phyloP scores from a whole-genome alignment of 2,113 vertebrate species.

The Herpetotheres cachinnans region DNA sequence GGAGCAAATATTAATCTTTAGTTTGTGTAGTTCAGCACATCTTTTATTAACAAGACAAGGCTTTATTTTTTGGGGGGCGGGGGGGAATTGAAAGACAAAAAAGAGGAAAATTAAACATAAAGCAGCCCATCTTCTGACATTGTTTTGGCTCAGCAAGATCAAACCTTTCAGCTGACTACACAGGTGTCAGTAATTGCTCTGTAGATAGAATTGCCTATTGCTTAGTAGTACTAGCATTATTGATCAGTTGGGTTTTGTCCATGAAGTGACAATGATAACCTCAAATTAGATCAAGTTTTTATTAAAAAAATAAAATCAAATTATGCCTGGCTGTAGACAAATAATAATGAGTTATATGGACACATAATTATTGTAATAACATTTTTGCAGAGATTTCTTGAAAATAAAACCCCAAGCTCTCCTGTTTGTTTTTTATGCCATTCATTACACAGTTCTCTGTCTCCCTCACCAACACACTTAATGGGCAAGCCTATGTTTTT shows the following conservation, averaged over 20 bases:
- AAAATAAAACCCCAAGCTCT: neutral
- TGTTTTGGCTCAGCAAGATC: slow-evolving; percentile 8
- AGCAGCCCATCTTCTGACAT: neutral
- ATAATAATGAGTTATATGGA: neutral
- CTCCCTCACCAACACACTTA: neutral
- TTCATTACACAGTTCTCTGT: neutral
- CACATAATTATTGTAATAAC: neutral
- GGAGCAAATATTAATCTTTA: neutral
- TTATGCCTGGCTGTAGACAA: slow-evolving; percentile 14
- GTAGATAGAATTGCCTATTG: slow-evolving; percentile 5
- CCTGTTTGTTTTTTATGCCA: neutral
- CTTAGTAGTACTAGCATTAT: neutral
- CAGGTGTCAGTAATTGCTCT: neutral
- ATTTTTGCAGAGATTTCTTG: neutral
- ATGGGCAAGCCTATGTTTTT: neutral
- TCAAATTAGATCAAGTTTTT: slow-evolving; percentile 50
- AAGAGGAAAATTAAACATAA: neutral
- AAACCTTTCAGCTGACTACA: neutral
- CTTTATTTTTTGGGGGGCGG: neutral
- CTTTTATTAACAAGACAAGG: neutral
- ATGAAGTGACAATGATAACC: slow-evolving; percentile 17
- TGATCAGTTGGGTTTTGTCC: neutral
- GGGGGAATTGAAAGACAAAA: neutral
- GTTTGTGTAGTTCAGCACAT: neutral
- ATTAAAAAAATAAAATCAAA: slow-evolving; percentile 47